Percentiles rank a stretch among this genome's conserved stretches.
Conservation (phyloP, 2,113 vertebrate genomes). For the Nibea albiflora region DNA sequence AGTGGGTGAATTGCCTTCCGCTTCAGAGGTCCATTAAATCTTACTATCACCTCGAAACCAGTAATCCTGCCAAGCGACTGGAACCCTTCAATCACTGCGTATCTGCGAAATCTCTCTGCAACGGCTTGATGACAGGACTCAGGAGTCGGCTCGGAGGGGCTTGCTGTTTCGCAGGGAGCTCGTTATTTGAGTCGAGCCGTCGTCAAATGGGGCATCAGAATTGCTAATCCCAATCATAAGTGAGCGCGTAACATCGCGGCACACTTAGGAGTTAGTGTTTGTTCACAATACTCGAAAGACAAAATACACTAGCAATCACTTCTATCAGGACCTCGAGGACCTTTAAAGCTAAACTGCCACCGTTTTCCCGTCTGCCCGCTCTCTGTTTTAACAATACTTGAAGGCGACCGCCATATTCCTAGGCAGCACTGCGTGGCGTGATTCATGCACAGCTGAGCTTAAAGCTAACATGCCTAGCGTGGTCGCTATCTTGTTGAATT, state of each 20-base stretch:
- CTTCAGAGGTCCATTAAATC: slow-evolving; percentile 76
- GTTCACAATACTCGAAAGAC: background rate
- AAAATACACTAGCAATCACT: background rate
- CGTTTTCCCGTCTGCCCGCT: background rate
- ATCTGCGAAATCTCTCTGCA: slow-evolving; percentile 64
- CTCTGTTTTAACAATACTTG: background rate
- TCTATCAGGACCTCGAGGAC: background rate
- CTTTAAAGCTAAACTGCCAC: background rate
- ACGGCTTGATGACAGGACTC: slow-evolving; percentile 54
- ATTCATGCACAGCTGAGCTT: too few relatives aligned
- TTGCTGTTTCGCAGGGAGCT: slow-evolving; percentile 52
- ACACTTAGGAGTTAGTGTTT: background rate
- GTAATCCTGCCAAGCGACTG: slow-evolving; percentile 70
- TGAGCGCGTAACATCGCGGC: background rate
- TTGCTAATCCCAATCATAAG: slow-evolving; percentile 9
- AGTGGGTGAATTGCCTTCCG: slow-evolving; percentile 59
- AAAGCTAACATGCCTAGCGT: background rate
- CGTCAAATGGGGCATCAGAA: background rate
- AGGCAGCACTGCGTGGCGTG: background rate
- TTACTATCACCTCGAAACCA: slow-evolving; percentile 72
- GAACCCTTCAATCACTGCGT: slow-evolving; percentile 73
- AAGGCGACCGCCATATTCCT: too few relatives aligned
- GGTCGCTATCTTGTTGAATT: background rate
- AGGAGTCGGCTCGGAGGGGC: slow-evolving; percentile 35
- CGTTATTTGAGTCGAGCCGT: slow-evolving; percentile 50